phyloP scores from a whole-genome alignment of 35 echinoderm and acorn worm genomes.

The Heliocidaris erythrogramma region DNA sequence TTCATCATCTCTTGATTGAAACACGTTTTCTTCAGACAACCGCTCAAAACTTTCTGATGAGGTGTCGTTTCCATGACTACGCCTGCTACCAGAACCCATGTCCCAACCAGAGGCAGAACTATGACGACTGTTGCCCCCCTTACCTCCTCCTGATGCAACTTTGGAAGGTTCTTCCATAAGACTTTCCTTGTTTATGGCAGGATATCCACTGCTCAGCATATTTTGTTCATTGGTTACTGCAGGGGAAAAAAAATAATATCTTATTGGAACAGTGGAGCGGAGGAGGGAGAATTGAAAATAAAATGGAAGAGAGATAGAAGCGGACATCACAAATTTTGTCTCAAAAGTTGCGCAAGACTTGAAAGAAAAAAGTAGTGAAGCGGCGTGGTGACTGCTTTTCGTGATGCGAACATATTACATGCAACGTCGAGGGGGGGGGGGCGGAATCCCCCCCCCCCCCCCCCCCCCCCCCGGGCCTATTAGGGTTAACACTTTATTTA shows the following conservation, averaged over 20 bases:
- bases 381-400: no score
- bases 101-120: not conserved
- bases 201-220: not conserved
- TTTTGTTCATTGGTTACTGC: not conserved
- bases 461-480: no score
- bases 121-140: not conserved
- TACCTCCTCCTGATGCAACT: not conserved
- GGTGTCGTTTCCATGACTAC: not conserved
- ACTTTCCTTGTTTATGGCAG: not conserved
- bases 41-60: conserved; percentile 26
- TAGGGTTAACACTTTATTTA: no score
- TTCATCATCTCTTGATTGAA: not conserved
- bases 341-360: no score
- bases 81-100: not conserved
- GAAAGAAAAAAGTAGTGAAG: no score
- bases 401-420: no score
- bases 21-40: conserved; percentile 32
- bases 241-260: not conserved
- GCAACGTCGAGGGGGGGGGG: no score
- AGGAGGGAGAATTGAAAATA: no score
- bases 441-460: no score
- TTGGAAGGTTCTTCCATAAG: not conserved
- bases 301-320: no score
- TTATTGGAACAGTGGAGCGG: no score
- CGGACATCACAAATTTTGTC: no score